Evolutionary conservation across 2,797 vertebrate genomes (phyloP).

Genomic region (Eulemur albifrons): DNA sequence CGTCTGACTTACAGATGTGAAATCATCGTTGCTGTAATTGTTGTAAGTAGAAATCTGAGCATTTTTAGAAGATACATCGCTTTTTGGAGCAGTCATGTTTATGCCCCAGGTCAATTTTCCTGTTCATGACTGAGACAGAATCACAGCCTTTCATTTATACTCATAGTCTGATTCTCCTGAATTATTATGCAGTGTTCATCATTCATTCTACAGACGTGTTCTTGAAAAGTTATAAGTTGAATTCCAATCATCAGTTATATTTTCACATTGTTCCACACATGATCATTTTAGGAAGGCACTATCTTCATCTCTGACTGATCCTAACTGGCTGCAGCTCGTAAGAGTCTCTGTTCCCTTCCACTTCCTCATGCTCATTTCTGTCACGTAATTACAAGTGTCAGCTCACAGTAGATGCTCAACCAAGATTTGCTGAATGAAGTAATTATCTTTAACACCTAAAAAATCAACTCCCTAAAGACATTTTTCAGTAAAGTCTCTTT

Average conservation of each 20-base stretch:
- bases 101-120: conserved; percentile 71
- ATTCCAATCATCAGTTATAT: conserved; percentile 9
- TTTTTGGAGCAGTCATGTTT: conserved; percentile 75
- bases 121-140: conserved; percentile 74
- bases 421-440: conserved; percentile 10
- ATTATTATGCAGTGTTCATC: not conserved
- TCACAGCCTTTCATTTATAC: conserved; percentile 57
- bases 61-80: conserved; percentile 75
- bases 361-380: not conserved
- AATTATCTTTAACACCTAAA: conserved; percentile 12
- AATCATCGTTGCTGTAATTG: conserved; percentile 80
- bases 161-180: conserved; percentile 63
- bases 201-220: not conserved
- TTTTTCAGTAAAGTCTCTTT: not conserved
- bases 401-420: not conserved
- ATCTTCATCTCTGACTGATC: conserved; percentile 29
- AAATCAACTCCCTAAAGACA: not conserved
- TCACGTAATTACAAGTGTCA: not conserved
- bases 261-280: not conserved
- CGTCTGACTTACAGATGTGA: conserved; percentile 83
- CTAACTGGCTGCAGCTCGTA: not conserved
- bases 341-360: not conserved
- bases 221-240: not conserved
- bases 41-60: conserved; percentile 79
- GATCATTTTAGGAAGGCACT: not conserved